Evolutionary conservation across 2,113 vertebrate genomes (phyloP).

Genomic region (Xyliphius kryptos): DNA sequence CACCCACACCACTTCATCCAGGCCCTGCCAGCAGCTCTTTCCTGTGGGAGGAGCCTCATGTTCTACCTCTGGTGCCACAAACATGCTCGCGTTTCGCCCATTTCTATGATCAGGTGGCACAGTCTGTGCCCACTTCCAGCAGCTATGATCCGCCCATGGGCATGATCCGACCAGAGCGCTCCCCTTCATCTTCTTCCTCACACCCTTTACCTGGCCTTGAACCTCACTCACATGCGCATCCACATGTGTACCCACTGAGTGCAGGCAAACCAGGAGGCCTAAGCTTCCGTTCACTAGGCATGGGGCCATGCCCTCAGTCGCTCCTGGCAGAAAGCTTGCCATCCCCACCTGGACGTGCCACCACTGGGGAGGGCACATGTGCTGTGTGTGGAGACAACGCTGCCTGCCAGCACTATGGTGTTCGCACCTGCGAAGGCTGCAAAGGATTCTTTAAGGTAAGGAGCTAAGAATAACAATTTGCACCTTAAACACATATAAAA

Average conservation of each 20-base stretch:
- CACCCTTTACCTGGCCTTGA: constrained; percentile 57
- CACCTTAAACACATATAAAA: no score
- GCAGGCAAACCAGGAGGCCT: constrained; percentile 61
- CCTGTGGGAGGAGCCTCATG: constrained; percentile 80
- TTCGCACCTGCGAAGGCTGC: constrained; percentile 96
- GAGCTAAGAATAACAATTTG: no score
- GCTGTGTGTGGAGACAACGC: constrained; percentile 96
- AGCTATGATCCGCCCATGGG: constrained; percentile 77
- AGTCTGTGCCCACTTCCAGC: constrained; percentile 63
- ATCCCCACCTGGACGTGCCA: constrained; percentile 79
- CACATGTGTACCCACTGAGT: constrained; percentile 81
- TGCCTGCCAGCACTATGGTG: constrained; percentile 96
- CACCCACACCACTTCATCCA: constrained; percentile 81
- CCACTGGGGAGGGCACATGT: constrained; percentile 87
- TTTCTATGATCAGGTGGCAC: constrained; percentile 89
- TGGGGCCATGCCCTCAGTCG: constrained; percentile 71
- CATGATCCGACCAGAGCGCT: constrained; percentile 69
- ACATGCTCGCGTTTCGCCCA: constrained; percentile 76
- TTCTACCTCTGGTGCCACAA: constrained; percentile 70
- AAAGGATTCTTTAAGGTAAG: constrained; percentile 99
- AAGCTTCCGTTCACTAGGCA: constrained; percentile 75
- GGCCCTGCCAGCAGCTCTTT: constrained; percentile 71
- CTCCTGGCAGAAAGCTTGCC: constrained; percentile 80
- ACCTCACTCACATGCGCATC: constrained; percentile 65
- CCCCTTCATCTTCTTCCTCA: constrained; percentile 67